A percentile compares a stretch with the other conserved stretches of the same genome.
Evolutionary conservation across 2,113 vertebrate species (phyloP).

Genomic region (Neoarius graeffei): DNA sequence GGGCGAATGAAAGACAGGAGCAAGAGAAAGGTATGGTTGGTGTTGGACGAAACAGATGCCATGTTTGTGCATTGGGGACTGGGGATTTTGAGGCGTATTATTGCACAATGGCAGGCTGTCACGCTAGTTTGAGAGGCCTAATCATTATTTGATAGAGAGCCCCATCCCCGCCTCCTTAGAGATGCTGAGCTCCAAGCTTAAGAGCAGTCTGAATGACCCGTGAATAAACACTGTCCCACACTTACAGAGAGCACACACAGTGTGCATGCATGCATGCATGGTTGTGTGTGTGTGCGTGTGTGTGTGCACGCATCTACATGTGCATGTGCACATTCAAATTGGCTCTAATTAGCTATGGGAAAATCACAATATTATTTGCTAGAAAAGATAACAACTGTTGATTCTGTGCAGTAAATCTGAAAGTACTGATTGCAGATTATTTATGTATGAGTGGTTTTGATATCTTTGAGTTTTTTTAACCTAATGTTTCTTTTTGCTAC

Average conservation of each 20-base stretch:
- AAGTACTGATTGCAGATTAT: neutral
- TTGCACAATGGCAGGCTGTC: constrained; percentile 74
- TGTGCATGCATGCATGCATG: constrained; percentile 28
- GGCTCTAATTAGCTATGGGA: neutral
- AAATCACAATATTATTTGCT: constrained; percentile 8
- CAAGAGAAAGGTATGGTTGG: constrained; percentile 60
- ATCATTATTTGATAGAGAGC: constrained; percentile 80
- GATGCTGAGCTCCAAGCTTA: constrained; percentile 46
- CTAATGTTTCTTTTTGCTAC: neutral
- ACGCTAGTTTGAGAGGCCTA: constrained; percentile 76
- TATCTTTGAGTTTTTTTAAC: neutral
- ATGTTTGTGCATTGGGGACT: constrained; percentile 60
- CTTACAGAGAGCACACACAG: constrained; percentile 70
- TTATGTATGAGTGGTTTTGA: neutral
- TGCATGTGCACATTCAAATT: neutral
- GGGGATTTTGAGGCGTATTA: constrained; percentile 66
- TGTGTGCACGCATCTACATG: neutral
- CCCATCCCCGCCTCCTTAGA: constrained; percentile 60
- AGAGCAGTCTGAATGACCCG: constrained; percentile 65
- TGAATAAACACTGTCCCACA: constrained; percentile 66
- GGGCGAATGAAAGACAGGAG: constrained; percentile 25
- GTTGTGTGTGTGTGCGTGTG: neutral
- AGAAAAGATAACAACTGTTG: constrained; percentile 13
- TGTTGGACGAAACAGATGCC: constrained; percentile 69
- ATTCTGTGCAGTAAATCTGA: neutral